Percentiles rank a stretch among this genome's conserved stretches.
Conservation (phyloP, 2,113 vertebrate genomes). For the Plestiodon gilberti region DNA sequence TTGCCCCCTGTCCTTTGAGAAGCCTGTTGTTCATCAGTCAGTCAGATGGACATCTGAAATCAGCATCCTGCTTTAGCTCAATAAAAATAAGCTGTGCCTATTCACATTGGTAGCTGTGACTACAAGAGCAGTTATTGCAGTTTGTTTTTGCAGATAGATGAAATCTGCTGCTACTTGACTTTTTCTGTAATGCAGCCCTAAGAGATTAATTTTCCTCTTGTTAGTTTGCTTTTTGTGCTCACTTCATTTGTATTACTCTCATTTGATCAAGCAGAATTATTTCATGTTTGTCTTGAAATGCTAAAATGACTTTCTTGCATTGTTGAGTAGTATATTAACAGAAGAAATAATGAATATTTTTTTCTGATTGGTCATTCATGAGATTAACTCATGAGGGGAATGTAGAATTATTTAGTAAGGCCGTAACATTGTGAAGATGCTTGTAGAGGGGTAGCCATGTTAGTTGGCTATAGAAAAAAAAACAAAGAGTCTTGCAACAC, state of each 20-base stretch:
- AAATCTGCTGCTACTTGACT: neutral
- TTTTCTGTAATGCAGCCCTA: neutral
- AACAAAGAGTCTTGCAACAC: no score
- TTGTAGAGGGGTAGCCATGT: no score
- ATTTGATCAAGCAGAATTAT: constrained; percentile 6
- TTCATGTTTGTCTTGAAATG: constrained; percentile 20
- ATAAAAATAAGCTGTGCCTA: neutral
- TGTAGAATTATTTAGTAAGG: neutral
- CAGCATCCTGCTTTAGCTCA: neutral
- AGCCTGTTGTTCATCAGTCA: neutral
- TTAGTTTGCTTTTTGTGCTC: constrained; percentile 22
- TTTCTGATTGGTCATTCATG: neutral
- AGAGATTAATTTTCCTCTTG: neutral
- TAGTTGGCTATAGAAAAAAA: no score
- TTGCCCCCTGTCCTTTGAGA: neutral
- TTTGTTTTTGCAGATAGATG: neutral
- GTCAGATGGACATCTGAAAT: neutral
- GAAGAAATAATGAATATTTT: neutral
- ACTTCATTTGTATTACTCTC: neutral
- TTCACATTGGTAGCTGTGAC: neutral
- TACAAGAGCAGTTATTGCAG: neutral
- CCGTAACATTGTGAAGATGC: neutral
- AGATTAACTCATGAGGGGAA: neutral
- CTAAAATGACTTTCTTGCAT: constrained; percentile 2
- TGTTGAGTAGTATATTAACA: neutral